phyloP scores from a whole-genome alignment of 2,113 vertebrate genomes.

The Natator depressus region DNA sequence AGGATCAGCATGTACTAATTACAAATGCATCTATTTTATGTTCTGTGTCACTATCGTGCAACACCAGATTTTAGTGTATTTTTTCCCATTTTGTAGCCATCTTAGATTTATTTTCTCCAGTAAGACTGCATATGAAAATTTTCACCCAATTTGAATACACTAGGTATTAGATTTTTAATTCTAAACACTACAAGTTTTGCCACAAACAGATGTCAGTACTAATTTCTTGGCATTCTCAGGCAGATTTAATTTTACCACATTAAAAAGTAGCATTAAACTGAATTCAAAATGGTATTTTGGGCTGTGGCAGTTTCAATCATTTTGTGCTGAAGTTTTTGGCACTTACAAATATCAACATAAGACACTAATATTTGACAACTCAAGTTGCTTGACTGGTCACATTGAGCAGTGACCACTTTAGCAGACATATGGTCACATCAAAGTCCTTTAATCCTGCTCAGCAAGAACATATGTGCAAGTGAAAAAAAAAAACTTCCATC shows the following conservation, averaged over 20 bases:
- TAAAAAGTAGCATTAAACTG: not conserved
- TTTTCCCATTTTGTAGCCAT: not conserved
- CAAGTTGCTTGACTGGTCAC: not conserved
- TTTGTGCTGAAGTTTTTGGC: not conserved
- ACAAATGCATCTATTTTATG: not conserved
- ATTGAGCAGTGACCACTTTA: not conserved
- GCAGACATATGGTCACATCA: not conserved
- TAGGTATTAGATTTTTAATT: not conserved
- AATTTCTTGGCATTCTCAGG: not conserved
- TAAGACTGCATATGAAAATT: not conserved
- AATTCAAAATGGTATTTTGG: not conserved
- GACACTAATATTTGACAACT: not conserved
- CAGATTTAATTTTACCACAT: not conserved
- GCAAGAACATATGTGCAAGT: not conserved
- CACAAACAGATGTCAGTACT: not conserved
- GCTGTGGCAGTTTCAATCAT: not conserved
- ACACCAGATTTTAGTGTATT: not conserved
- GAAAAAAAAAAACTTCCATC: not conserved
- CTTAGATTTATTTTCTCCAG: not conserved
- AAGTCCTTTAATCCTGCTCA: not conserved
- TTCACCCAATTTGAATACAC: not conserved
- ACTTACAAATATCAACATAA: not conserved
- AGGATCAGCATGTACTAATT: not conserved
- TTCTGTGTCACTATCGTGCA: not conserved
- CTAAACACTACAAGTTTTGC: not conserved